These are phyloP conservation scores for Trachelus troglodyta DNA, from an alignment of 2,888 invertebrate species.

Conservation along the genomic window DNA sequence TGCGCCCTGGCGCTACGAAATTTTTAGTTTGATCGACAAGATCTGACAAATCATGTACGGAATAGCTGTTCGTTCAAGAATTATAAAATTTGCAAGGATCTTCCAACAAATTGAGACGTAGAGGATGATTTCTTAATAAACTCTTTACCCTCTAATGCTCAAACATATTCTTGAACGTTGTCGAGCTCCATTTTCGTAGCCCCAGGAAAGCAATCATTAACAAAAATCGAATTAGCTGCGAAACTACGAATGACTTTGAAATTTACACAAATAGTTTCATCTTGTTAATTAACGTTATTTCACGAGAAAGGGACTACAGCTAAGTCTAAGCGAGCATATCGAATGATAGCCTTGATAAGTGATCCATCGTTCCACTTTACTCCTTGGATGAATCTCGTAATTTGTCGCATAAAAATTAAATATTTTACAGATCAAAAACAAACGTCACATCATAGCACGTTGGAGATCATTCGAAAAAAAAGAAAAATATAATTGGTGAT, in stretches of 20 bases:
- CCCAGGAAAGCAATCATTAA: not conserved
- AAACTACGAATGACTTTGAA: not conserved
- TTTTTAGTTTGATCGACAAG: not conserved
- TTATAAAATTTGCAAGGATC: too few relatives aligned
- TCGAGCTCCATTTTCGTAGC: not conserved
- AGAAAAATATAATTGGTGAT: constrained; percentile 20
- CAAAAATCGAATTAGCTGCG: not conserved
- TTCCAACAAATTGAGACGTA: not conserved
- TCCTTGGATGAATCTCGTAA: not conserved
- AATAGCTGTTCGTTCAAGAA: too few relatives aligned
- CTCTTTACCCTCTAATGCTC: too few relatives aligned
- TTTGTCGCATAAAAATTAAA: constrained; percentile 44
- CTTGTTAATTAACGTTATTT: constrained; percentile 3
- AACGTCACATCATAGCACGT: constrained; percentile 45
- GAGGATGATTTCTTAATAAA: not conserved
- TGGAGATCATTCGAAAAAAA: constrained; percentile 30
- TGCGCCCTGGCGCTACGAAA: not conserved
- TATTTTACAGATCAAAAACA: constrained; percentile 45
- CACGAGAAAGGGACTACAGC: not conserved
- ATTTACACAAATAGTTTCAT: not conserved
- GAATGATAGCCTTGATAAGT: constrained; percentile 3
- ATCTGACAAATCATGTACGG: too few relatives aligned
- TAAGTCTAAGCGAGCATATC: constrained; percentile 5
- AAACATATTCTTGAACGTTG: not conserved
- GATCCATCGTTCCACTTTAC: not conserved